Percentiles rank a stretch among this genome's conserved stretches.
phyloP scores from a whole-genome alignment of 1,140 invertebrate species.

The Bicyclus anynana region DNA sequence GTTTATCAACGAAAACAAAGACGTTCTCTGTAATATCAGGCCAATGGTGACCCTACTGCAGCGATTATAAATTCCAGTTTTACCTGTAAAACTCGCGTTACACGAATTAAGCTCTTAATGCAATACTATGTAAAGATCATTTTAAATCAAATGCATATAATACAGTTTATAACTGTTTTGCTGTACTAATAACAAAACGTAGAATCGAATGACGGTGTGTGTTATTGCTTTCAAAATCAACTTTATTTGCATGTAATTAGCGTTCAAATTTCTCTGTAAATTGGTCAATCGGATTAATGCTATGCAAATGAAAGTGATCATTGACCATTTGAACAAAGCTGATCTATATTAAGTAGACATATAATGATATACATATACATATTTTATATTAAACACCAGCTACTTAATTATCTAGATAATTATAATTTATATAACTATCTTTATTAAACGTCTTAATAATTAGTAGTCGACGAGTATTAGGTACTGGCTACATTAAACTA shows the following conservation, averaged over 20 bases:
- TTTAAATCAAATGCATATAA: background rate
- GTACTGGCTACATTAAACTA: too few species aligned
- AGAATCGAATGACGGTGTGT: background rate
- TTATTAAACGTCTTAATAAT: too few species aligned
- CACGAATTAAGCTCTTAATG: background rate
- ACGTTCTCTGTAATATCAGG: background rate
- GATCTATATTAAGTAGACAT: too few species aligned
- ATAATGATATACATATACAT: too few species aligned
- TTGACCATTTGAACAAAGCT: background rate
- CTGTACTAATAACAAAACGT: background rate
- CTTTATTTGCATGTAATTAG: background rate
- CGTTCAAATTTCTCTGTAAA: background rate
- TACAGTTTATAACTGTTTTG: background rate
- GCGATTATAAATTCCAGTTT: slow-evolving; percentile 1
- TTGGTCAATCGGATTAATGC: slow-evolving; percentile 4
- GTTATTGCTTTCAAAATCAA: background rate
- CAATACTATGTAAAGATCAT: background rate
- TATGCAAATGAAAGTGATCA: background rate
- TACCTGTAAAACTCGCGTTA: background rate
- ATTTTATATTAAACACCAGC: too few species aligned
- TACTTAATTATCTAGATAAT: too few species aligned
- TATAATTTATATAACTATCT: too few species aligned
- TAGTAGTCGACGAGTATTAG: too few species aligned
- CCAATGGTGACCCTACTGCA: background rate
- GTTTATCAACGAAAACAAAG: background rate